phyloP scores from a whole-genome alignment of 2,113 vertebrate species.

The Jacana jacana region DNA sequence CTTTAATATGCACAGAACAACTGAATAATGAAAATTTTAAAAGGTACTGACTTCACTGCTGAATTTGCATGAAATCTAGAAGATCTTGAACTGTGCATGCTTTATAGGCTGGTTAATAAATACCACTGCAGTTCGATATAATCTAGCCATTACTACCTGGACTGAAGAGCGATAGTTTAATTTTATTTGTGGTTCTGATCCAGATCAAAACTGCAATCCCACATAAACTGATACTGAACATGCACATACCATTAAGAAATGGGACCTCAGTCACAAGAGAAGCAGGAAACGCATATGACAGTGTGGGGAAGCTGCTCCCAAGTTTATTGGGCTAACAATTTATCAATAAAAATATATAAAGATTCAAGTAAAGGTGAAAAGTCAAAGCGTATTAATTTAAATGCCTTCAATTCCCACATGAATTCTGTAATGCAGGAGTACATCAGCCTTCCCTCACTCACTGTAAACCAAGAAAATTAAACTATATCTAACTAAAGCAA shows the following conservation, averaged over 20 bases:
- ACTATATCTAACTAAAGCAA: constrained; percentile 16
- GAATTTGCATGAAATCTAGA: not conserved
- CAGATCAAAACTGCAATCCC: not conserved
- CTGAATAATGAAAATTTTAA: not conserved
- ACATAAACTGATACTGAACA: not conserved
- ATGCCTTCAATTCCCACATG: not conserved
- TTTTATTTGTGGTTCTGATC: not conserved
- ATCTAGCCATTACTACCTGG: not conserved
- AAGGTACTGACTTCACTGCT: not conserved
- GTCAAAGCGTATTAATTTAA: constrained; percentile 7
- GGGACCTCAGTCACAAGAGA: not conserved
- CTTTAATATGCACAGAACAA: not conserved
- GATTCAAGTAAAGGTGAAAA: constrained; percentile 4
- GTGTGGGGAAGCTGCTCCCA: not conserved
- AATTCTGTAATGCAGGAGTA: not conserved
- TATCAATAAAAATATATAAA: not conserved
- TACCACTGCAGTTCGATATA: rapidly evolving
- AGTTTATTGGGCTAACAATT: not conserved
- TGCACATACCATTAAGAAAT: not conserved
- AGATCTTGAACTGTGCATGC: not conserved
- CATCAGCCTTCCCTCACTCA: constrained; percentile 14
- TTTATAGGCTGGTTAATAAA: not conserved
- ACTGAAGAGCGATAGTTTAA: not conserved
- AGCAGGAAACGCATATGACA: not conserved
- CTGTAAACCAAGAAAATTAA: constrained; percentile 44